Evolutionary conservation across 1,140 invertebrate species (phyloP), one percentile per base, ranked within the genome.

Genomic region (Drosophila lacertosa): DNA sequence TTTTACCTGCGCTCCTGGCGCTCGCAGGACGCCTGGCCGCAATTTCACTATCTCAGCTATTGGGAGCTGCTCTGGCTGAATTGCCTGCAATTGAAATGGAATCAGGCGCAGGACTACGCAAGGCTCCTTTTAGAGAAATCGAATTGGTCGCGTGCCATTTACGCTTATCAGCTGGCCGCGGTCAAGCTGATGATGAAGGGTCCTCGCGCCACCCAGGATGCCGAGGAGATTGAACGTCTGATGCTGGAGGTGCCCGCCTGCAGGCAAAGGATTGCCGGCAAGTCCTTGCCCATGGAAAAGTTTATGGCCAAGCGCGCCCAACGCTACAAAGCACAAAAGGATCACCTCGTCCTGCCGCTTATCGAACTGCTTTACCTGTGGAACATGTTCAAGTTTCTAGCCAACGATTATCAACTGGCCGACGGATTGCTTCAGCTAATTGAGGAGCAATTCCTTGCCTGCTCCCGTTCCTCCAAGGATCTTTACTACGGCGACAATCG

Each of bases 201-300:
- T 1, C 9, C 3, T 35, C 22, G 91, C 92, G 13, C n/a, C n/a
- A n/a, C n/a, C n/a, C 88, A 91, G 80, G 91, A 39, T 74, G 92
- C n/a, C 1, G 2, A 16, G 93, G 16, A 91, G 91, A 22, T 86
- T 2, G 29, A 74, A 15, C 15, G 11, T 9, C 26, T 96, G 9
- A 94, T 96, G 93, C 93, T 91, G 67, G 94, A 95, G 74, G 95
- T 96, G 15, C 96, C 97, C 5, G 92, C 92, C 42, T 95, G 95
- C 90, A 98, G 97, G 82, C 96, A 98, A 89, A 93, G 96, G 58
- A 98, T 99, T 58, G 97, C 98, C 29, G 98, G 98, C 0, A 99
- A 99, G 92, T 99, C 98, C 5, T 92, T 99, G 70, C 98, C 98
- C 11, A 96, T 99, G 94, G 98, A 99, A 91, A 99, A 99, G 88